Evolutionary conservation across 1,140 invertebrate genomes (phyloP).

Genomic region (Anastrepha ludens): DNA sequence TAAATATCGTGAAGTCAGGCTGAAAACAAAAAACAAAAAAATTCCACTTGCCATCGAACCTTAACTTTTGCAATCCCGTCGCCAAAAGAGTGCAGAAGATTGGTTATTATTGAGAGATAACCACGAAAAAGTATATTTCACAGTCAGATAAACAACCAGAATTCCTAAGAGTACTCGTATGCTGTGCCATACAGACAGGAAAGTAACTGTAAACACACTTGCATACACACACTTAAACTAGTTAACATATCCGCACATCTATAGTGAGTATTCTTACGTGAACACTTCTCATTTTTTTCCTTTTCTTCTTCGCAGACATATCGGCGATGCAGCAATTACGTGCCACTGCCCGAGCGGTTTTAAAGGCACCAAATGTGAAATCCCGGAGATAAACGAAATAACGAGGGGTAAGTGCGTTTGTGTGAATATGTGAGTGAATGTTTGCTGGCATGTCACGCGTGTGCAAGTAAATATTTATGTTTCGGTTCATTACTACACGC

Average conservation of each 20-base stretch:
- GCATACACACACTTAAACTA: not conserved
- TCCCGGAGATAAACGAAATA: constrained; percentile 74
- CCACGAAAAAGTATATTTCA: constrained; percentile 1
- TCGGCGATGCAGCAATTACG: constrained; percentile 81
- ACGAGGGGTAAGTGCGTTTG: constrained; percentile 68
- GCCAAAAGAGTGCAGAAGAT: not conserved
- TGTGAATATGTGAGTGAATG: not conserved
- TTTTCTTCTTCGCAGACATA: constrained; percentile 76
- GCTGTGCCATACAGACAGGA: not conserved
- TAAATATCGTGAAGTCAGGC: not conserved
- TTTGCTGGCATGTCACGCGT: not conserved
- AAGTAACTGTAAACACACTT: not conserved
- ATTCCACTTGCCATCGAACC: not conserved
- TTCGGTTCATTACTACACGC: not conserved
- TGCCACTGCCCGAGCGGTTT: constrained; percentile 81
- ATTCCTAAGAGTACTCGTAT: not conserved
- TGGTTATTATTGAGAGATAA: constrained; percentile 13
- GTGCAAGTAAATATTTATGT: not conserved
- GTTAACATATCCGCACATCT: too few species aligned
- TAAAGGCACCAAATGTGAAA: constrained; percentile 81
- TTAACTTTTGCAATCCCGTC: constrained; percentile 31
- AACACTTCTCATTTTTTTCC: not conserved
- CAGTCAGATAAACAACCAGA: not conserved
- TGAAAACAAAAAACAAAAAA: not conserved
- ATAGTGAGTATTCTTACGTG: constrained; percentile 7